Evolutionary conservation across 30 jellyfish, hydroid and myxozoan species (phyloP).

Genomic region (Turritopsis rubra): DNA sequence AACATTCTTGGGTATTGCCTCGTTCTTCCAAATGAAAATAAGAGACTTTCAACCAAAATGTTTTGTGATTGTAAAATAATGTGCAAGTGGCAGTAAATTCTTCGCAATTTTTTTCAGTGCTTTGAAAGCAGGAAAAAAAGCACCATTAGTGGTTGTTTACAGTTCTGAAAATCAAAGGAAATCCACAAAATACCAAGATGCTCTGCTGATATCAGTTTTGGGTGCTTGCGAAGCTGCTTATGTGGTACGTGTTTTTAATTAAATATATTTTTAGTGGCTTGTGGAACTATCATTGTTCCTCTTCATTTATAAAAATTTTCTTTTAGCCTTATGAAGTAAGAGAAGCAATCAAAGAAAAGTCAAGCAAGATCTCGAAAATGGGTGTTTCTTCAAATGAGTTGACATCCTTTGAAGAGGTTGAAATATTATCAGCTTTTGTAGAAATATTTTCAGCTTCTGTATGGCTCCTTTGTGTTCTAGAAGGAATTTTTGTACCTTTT

Average conservation of each 20-base stretch:
- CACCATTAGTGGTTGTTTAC: conserved; percentile 46
- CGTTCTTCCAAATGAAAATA: too few species aligned
- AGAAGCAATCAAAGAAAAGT: conserved; percentile 60
- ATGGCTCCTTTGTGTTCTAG: too few species aligned
- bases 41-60: too few species aligned
- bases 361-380: conserved; percentile 56
- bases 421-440: not conserved
- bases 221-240: conserved; percentile 96
- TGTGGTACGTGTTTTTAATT: conserved; percentile 53
- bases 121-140: conserved; percentile 61
- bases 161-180: conserved; percentile 36
- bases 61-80: too few species aligned
- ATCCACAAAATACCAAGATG: conserved; percentile 38
- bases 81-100: not conserved
- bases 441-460: too few species aligned
- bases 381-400: conserved; percentile 39
- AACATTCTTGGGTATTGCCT: too few species aligned
- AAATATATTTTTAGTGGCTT: not conserved
- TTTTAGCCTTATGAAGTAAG: conserved; percentile 90
- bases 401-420: not conserved
- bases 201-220: conserved; percentile 52
- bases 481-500: too few species aligned
- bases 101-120: conserved; percentile 43
- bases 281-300: not conserved
- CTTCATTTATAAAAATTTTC: too few species aligned